phyloP scores from a whole-genome alignment of 2,113 vertebrate species.

The Burhinus oedicnemus region DNA sequence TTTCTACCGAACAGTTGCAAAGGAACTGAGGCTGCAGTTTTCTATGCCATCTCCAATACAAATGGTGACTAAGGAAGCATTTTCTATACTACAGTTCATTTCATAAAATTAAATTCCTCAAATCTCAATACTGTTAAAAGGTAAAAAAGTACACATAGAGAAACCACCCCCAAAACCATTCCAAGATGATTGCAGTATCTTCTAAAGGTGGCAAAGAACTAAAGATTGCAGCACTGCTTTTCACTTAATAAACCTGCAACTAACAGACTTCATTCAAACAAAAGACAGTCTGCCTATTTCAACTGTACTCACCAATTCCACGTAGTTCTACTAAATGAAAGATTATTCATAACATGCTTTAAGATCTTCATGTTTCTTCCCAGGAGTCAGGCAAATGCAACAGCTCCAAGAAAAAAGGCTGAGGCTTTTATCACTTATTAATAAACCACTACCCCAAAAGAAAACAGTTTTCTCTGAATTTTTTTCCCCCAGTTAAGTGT shows the following conservation, averaged over 20 bases:
- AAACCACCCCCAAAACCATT: background rate
- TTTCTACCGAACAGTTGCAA: background rate
- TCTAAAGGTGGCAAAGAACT: background rate
- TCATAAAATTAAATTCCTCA: background rate
- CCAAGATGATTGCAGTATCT: background rate
- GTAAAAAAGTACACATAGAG: background rate
- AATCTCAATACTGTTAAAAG: background rate
- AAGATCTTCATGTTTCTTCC: constrained; percentile 31
- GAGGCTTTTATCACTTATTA: background rate
- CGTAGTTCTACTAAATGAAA: background rate
- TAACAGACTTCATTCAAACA: background rate
- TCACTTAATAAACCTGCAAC: background rate
- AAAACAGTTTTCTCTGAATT: background rate
- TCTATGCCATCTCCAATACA: background rate
- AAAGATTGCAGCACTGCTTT: background rate
- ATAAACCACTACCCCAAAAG: background rate
- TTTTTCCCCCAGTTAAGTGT: background rate
- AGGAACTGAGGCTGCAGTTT: background rate
- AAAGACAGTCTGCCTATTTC: background rate
- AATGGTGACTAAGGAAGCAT: background rate
- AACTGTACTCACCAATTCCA: constrained; percentile 66
- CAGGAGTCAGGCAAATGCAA: background rate
- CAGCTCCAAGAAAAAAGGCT: background rate
- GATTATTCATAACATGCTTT: background rate
- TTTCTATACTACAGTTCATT: no score